Conservation (phyloP, 2,888 invertebrate species). For the Tipula unca region DNA sequence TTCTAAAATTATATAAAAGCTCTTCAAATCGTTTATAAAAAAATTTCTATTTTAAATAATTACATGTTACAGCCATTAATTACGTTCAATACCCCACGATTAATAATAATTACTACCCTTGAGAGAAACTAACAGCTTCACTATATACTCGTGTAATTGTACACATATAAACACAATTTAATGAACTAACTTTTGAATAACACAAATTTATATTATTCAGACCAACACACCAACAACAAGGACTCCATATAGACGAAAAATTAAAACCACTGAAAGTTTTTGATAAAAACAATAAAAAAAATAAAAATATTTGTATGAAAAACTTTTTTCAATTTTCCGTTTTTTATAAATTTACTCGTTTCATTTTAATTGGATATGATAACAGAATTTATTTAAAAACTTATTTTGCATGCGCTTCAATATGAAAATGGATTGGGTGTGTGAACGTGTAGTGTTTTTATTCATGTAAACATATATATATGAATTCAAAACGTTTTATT, state of each 20-base stretch:
- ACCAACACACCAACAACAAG: not conserved
- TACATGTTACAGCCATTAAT: not conserved
- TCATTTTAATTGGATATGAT: not conserved
- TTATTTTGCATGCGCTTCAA: not conserved
- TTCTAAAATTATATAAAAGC: not conserved
- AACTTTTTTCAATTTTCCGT: not conserved
- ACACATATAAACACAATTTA: not conserved
- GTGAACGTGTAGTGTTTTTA: not conserved
- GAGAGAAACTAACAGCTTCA: not conserved
- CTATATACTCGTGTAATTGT: not conserved
- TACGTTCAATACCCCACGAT: not conserved
- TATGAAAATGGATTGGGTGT: not conserved
- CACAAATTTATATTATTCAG: not conserved
- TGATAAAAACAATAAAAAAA: not conserved
- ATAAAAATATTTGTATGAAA: not conserved
- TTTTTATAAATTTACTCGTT: not conserved
- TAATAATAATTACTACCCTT: not conserved
- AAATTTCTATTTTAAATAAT: not conserved
- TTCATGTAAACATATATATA: no score
- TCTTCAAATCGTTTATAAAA: not conserved
- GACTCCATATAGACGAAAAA: not conserved
- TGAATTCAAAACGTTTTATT: not conserved
- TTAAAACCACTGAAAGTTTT: not conserved
- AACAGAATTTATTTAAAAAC: not conserved
- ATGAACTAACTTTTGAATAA: not conserved